Base-by-base conservation (phyloP, 2,797 vertebrate species). In the Lutjanus campechanus region DNA sequence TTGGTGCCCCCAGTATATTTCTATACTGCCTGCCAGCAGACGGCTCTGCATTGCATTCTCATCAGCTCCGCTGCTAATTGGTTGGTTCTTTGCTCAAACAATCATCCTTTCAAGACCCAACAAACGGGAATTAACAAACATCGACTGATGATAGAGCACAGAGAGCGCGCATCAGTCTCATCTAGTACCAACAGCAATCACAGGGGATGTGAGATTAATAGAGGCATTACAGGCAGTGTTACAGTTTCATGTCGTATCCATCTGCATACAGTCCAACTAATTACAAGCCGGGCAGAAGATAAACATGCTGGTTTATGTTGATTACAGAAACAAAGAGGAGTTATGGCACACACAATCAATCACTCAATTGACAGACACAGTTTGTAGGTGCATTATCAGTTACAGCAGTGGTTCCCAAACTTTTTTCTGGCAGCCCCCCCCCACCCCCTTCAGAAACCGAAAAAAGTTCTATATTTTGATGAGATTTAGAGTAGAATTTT, bases 91-190 rank as follows among this genome's bases (percentile, higher is more conserved):
- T 70, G 46, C 62, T 81, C 69, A 79, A 77, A 76, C 69, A 67
- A 71, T 64, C 11, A 3, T 17, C 25, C 13, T 68, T 83, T 71
- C 62, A 69, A 74, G 40, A 73, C 63, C 47, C 71, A 67, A 73
- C 51, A 68, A 67, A 79, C 9, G 8, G 11, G 58, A 79, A 77
- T 81, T 62, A 83, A 61, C 68, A 80, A 78, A 85, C 68, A 76
- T 66, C 64, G 47, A n/a, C 49, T 5, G n/a, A 59, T 61, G 76
- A 76, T 13, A 20, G 40, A 74, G 62, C 47, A 46, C 22, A 58
- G 15, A 63, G 67, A 49, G 58, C n/a, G 51, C 72, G 49, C 44
- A 44, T 77, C 49, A 53, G 54, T 79, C 56, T 77, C 64, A 81
- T 55, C 55, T 12, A 44, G 40, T 41, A 61, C 12, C n/a, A 72